Evolutionary conservation across 2,888 invertebrate genomes (phyloP), one percentile per base, ranked within the genome.

Genomic region (Cephonodes hylas): DNA sequence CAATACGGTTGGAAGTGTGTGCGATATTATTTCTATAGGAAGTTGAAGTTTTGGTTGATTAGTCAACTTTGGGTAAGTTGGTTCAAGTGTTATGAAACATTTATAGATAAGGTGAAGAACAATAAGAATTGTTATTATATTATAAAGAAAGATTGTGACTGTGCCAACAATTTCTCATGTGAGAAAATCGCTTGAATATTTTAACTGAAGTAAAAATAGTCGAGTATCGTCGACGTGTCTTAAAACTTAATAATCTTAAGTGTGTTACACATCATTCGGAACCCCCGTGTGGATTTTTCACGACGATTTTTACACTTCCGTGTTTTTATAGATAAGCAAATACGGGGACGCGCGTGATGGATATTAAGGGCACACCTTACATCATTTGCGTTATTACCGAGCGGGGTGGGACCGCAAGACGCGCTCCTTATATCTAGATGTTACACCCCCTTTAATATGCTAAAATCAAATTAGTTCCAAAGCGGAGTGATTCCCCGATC

Each of bases 341-440:
- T 91, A 92, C 91, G 83, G 88, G 88, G 86, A 86, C 89, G 84
- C 86, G 86, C 87, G 86, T 91, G 91, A 91, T 92, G 92, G 92
- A 91, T 92, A 92, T 92, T 91, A 92, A 88, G 85, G 91, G 90
- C 92, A 86, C 92, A 91, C 92, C 92, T 91, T 92, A 89, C 91
- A 90, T 92, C 92, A 91, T 91, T 91, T 91, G 86, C 88, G 89
- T 91, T 92, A 91, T 92, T 91, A 91, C 87, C 73, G 65, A 71
- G 72, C 73, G 78, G 80, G 76, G 80, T 73, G 84, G 84, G 81
- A 74, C 72, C 77, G 74, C 81, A 88, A 89, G 89, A 90, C 88
- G 87, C 83, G 82, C 84, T 87, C 85, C 91, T 91, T 88, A 88
- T 85, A 88, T 88, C 89, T 89, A 88, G 88, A 89, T 87, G 83